Evolutionary conservation across 2,797 vertebrate genomes (phyloP).

Genomic region (Tragelaphus oryx): DNA sequence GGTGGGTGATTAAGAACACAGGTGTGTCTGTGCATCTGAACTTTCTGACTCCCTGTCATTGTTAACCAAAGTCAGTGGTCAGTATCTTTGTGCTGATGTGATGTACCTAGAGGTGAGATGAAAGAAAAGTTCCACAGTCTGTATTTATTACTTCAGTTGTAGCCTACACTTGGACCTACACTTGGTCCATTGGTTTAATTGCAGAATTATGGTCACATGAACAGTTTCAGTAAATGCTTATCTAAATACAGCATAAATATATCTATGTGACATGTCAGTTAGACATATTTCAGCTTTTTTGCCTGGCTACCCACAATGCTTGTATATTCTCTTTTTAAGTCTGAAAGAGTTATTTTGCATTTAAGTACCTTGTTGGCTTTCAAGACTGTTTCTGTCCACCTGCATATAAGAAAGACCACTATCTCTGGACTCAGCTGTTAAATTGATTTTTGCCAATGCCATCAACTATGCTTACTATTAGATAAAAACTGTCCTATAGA

Average conservation of each 20-base stretch:
- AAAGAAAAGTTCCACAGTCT: neutral
- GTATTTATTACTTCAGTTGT: neutral
- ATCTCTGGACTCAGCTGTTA: neutral
- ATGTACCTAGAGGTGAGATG: neutral
- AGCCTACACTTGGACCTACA: neutral
- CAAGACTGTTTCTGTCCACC: neutral
- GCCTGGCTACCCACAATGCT: neutral
- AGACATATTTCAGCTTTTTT: neutral
- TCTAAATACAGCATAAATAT: neutral
- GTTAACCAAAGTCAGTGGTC: neutral
- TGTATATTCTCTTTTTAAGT: neutral
- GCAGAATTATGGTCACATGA: neutral
- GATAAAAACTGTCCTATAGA: neutral
- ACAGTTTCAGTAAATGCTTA: neutral
- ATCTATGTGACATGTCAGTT: neutral
- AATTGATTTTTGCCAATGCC: neutral
- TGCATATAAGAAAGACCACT: neutral
- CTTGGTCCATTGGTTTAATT: neutral
- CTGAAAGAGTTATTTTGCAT: neutral
- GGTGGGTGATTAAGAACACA: conserved; percentile 24
- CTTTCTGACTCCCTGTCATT: neutral
- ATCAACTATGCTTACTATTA: neutral
- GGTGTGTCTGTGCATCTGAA: neutral
- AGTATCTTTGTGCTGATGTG: neutral
- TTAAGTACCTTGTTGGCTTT: neutral